Base-by-base conservation (phyloP, 2,797 vertebrate genomes). In the Pitangus sulphuratus region DNA sequence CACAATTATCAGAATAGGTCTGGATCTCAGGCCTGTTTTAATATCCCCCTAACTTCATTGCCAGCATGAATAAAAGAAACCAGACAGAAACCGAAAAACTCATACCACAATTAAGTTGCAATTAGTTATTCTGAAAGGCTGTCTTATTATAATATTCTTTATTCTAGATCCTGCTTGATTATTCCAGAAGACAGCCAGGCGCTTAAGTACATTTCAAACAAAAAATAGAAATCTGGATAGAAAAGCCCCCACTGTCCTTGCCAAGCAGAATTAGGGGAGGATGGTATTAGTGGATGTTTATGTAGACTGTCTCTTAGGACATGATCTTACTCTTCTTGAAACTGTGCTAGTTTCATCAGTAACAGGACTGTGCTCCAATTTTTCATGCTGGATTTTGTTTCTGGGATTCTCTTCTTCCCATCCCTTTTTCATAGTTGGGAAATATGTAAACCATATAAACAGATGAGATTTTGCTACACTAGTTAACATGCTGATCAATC, bases 391-490 rank as follows among this genome's bases (percentile, higher is more conserved):
- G 56, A 56, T 85, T 96, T 95, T 78, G 31, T 85, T 89, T 93
- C 81, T 78, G 21, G 57, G 53, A 45, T 95, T 93, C 69, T 84
- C 85, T 92, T 97, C 45, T 95, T 44, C 58, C 37, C 30, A 48
- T 44, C 22, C 20, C 20, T 78, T 76, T 91, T 93, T 86, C 64
- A 80, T 47, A 75, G 71, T 62, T 94, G 74, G 54, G 62, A 92
- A 95, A 79, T 71, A 95, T 39, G 60, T 83, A 90, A 95, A 84
- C 40, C 48, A 6, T 66, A 90, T 12, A 94, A 93, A 97, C 92
- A 98, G 95, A 96, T 95, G 97, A 97, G 71, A 47, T 94, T 96
- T 90, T 94, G 74, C 86, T 92, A 94, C 75, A 51, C 51, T 95
- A 92, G 92, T 96, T 97, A 96, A 87, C 79, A 80, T 33, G 35